Percentiles rank a stretch among this genome's conserved stretches.
phyloP scores from a whole-genome alignment of 2,113 vertebrate genomes.

The Neoarius graeffei region DNA sequence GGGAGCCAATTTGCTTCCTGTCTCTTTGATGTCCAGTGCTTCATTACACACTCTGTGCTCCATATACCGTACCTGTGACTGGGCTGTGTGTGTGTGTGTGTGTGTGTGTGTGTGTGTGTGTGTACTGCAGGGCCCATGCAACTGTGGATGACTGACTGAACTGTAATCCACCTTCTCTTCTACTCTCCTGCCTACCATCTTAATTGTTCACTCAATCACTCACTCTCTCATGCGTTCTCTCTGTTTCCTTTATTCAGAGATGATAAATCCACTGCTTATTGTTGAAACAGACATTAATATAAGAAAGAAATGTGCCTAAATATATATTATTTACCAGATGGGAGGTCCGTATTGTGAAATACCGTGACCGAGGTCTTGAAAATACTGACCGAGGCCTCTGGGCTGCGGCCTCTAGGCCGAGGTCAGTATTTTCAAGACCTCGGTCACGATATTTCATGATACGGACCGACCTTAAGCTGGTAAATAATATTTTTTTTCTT shows the following conservation, averaged over 20 bases:
- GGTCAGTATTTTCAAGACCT: too few relatives aligned
- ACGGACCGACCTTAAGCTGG: too few relatives aligned
- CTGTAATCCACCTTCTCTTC: slow-evolving; percentile 27
- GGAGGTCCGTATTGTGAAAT: too few relatives aligned
- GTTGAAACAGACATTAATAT: neutral
- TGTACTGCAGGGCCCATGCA: slow-evolving; percentile 32
- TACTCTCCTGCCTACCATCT: neutral
- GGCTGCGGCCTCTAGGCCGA: too few relatives aligned
- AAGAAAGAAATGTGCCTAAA: neutral
- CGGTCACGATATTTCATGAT: too few relatives aligned
- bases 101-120: neutral
- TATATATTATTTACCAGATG: too few relatives aligned
- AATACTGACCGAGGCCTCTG: too few relatives aligned
- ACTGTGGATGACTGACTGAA: slow-evolving; percentile 26
- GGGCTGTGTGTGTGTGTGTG: neutral
- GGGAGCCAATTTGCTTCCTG: slow-evolving; percentile 40
- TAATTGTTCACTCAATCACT: slow-evolving; percentile 25
- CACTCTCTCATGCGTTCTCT: neutral
- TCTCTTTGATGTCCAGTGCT: slow-evolving; percentile 42
- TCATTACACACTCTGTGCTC: slow-evolving; percentile 34
- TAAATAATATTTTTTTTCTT: too few relatives aligned
- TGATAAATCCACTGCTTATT: slow-evolving; percentile 9
- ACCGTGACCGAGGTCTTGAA: too few relatives aligned
- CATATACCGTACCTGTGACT: slow-evolving; percentile 28
- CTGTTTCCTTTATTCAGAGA: neutral